phyloP scores from a whole-genome alignment of 2,888 invertebrate genomes.

The Dolichomitus sp. region DNA sequence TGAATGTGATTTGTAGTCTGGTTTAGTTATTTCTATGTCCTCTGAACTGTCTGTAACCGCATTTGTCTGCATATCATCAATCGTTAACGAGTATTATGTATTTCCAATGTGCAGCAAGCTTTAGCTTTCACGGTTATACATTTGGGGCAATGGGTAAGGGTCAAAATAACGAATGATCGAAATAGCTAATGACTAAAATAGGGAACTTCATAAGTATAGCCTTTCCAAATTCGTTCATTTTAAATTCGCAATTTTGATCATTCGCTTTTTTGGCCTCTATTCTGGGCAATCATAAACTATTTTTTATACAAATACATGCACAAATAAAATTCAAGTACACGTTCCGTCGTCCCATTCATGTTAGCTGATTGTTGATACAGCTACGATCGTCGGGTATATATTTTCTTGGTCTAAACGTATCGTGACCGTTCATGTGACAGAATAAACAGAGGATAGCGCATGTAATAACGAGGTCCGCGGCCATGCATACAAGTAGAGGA shows the following conservation, averaged over 20 bases:
- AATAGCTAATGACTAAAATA: too few species aligned
- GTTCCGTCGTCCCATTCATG: constrained; percentile 2
- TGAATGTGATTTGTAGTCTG: background rate
- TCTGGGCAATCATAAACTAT: constrained; percentile 16
- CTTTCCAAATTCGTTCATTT: too few species aligned
- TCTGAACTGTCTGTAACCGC: background rate
- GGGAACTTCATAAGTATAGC: too few species aligned
- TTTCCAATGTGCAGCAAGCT: background rate
- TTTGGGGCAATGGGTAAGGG: too few species aligned
- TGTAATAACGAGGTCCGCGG: constrained; percentile 46
- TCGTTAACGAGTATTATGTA: background rate
- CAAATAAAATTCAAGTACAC: background rate
- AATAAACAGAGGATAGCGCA: constrained; percentile 29
- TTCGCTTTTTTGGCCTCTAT: background rate
- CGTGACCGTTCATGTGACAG: constrained; percentile 68
- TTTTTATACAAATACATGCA: background rate
- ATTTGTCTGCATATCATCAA: background rate
- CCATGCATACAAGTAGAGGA: constrained; percentile 36
- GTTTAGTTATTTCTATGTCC: background rate
- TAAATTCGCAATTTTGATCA: too few species aligned
- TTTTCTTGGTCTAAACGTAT: constrained; percentile 58
- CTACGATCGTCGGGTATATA: constrained; percentile 54
- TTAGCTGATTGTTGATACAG: constrained; percentile 55
- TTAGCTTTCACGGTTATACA: background rate
- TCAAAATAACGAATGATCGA: too few species aligned